A percentile compares a stretch with the other conserved stretches of the same genome.
These are phyloP conservation scores for Metalampra italica DNA, from an alignment of 2,888 invertebrate species.

Conservation along the genomic window DNA sequence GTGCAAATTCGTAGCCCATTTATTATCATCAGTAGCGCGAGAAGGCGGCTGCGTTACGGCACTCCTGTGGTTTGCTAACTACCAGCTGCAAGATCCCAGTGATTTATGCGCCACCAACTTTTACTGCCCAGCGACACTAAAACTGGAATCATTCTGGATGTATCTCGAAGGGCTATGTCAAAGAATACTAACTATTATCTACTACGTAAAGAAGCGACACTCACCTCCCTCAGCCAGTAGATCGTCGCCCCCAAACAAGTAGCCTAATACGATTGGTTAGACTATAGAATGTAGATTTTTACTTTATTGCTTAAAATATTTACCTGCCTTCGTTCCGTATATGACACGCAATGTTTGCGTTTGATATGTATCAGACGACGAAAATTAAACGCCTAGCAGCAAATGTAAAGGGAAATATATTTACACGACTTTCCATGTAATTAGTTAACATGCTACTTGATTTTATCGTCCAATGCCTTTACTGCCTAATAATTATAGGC, in stretches of 20 bases:
- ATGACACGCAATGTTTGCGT: neutral
- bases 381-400: neutral
- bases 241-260: no score
- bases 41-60: conserved; percentile 40
- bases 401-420: neutral
- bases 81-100: conserved; percentile 42
- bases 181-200: no score
- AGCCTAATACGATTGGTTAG: no score
- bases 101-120: conserved; percentile 46
- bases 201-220: no score
- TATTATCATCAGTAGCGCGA: conserved; percentile 46
- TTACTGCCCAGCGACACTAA: conserved; percentile 32
- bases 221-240: no score
- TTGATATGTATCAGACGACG: neutral
- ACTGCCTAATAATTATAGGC: neutral
- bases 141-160: conserved; percentile 22
- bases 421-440: neutral
- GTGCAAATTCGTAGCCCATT: conserved; percentile 43
- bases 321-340: neutral
- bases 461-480: neutral
- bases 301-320: no score
- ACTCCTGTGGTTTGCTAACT: conserved; percentile 52
- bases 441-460: neutral
- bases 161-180: no score
- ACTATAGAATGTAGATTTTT: no score